Evolutionary conservation across 1,140 invertebrate species (phyloP).

Genomic region (Cydia splendana): DNA sequence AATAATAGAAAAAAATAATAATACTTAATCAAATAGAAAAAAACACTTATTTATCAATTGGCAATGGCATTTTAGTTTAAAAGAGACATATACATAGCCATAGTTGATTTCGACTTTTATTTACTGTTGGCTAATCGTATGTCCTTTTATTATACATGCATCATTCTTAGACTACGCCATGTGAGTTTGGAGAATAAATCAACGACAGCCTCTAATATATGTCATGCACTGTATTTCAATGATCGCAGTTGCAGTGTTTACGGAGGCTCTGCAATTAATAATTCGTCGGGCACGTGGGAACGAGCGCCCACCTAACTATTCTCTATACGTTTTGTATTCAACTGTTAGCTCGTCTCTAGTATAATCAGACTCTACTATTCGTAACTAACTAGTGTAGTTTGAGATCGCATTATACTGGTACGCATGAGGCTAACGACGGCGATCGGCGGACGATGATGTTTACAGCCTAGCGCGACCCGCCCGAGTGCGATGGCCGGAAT

Average conservation of each 20-base stretch:
- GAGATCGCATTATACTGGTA: neutral
- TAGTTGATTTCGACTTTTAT: too few species aligned
- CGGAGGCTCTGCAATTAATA: constrained; percentile 24
- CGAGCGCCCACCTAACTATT: constrained; percentile 1
- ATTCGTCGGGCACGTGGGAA: constrained; percentile 21
- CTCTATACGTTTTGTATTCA: neutral
- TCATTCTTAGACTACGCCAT: neutral
- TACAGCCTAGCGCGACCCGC: constrained; percentile 9
- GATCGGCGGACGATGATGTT: neutral
- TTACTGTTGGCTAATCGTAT: too few species aligned
- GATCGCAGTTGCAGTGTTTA: constrained; percentile 27
- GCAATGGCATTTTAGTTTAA: too few species aligned
- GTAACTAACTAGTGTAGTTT: neutral
- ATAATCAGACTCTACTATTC: neutral
- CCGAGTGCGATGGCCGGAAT: constrained; percentile 30
- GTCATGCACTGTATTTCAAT: constrained; percentile 16
- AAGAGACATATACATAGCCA: too few species aligned
- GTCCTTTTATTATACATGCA: too few species aligned
- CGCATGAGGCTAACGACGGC: neutral
- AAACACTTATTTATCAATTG: too few species aligned
- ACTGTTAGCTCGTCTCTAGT: neutral
- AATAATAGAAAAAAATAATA: too few species aligned
- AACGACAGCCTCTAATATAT: neutral
- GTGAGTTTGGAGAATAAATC: neutral
- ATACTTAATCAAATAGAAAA: too few species aligned